phyloP scores from a whole-genome alignment of 23 tunicate genomes.

The Corella eumyota region DNA sequence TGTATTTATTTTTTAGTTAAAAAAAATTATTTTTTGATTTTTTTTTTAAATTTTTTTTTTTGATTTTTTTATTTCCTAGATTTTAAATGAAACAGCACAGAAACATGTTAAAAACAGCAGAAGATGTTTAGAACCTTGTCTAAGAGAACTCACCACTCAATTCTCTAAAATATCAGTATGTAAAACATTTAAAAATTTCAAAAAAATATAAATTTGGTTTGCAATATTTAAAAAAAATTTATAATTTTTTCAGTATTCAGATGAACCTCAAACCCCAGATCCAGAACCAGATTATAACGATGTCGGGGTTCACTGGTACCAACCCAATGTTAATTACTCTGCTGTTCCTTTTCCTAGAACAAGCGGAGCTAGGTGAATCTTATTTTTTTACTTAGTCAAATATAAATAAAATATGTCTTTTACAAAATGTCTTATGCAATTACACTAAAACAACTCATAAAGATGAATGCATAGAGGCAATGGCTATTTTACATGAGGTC shows the following conservation, averaged over 20 bases:
- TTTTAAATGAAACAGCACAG: constrained; percentile 61
- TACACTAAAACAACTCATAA: neutral
- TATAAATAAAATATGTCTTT: neutral
- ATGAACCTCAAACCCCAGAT: neutral
- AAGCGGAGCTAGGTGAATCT: constrained; percentile 64
- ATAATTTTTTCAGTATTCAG: neutral
- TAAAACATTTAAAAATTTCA: neutral
- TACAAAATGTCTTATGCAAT: neutral
- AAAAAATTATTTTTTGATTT: neutral
- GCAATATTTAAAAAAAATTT: neutral
- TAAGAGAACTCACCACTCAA: constrained; percentile 34
- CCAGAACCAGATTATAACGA: no score
- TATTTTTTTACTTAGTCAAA: neutral
- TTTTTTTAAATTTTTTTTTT: neutral
- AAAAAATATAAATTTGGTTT: neutral
- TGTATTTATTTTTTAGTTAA: neutral
- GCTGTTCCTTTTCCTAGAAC: constrained; percentile 86
- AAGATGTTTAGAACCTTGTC: constrained; percentile 67
- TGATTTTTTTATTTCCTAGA: constrained; percentile 5
- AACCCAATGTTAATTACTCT: no score
- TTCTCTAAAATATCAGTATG: constrained; percentile 57
- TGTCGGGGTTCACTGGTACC: no score
- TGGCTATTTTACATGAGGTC: no score
- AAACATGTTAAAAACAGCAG: constrained; percentile 44
- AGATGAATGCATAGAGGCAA: no score